Conservation (phyloP, 2,113 vertebrate genomes). For the Odocoileus virginianus region DNA sequence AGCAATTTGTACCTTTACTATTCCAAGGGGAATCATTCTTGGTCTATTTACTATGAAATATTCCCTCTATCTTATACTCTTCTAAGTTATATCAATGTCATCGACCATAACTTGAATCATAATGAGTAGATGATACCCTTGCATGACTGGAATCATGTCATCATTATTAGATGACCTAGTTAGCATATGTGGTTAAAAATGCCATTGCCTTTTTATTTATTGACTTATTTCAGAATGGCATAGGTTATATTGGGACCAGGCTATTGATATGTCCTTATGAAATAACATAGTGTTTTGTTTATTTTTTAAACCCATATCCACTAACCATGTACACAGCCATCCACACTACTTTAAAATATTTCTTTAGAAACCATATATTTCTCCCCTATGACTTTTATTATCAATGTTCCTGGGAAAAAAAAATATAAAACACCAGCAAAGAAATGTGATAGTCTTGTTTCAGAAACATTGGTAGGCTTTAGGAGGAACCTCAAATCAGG, state of each 20-base stretch:
- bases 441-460: slow-evolving; percentile 15
- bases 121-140: slow-evolving; percentile 72
- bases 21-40: slow-evolving; percentile 80
- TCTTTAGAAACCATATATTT: slow-evolving; percentile 56
- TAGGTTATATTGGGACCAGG: slow-evolving; percentile 32
- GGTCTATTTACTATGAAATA: slow-evolving; percentile 80
- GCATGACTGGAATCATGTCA: slow-evolving; percentile 64
- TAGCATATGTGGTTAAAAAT: slow-evolving; percentile 76
- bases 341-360: slow-evolving; percentile 55
- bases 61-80: slow-evolving; percentile 74
- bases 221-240: slow-evolving; percentile 56
- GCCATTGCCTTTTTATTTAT: slow-evolving; percentile 67
- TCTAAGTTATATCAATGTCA: slow-evolving; percentile 83
- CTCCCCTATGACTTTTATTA: slow-evolving; percentile 60
- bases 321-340: slow-evolving; percentile 36
- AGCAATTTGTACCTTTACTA: slow-evolving; percentile 83
- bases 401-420: background rate
- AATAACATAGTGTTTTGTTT: slow-evolving; percentile 14
- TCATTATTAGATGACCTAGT: slow-evolving; percentile 75
- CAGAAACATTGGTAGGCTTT: background rate
- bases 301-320: slow-evolving; percentile 46
- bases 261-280: slow-evolving; percentile 51
- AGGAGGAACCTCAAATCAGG: slow-evolving; percentile 44
- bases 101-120: slow-evolving; percentile 71
- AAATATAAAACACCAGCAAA: slow-evolving; percentile 34